Evolutionary conservation across 2,113 vertebrate genomes (phyloP), one percentile per base, ranked within the genome.

Genomic region (Tiliqua scincoides): DNA sequence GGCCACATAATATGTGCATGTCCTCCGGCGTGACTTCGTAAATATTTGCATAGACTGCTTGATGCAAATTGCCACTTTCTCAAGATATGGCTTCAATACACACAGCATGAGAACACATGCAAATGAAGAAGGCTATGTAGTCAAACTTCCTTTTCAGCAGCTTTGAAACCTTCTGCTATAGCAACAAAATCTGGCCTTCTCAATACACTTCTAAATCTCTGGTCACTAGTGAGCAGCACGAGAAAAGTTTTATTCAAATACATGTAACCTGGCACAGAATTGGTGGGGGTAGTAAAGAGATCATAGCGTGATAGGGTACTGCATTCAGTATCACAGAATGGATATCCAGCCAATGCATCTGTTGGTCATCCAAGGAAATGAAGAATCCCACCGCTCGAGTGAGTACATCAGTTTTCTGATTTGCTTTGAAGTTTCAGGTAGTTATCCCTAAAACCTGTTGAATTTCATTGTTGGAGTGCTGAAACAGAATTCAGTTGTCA

Each of bases 391-490:
- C 27, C 1, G 54, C 17, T 74, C 80, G 11, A 5, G 17, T 59
- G 7, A 68, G 27, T 84, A 30, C 20, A 63, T 15, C 20, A 23
- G n/a, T 37, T 27, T 20, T 8, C 11, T 37, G 35, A 12, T 57
- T 65, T 79, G 37, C 57, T 14, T 4, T 37, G n/a, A 80, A 35
- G 37, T 32, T 54, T 86, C 1, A 30, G 43, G 57, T 43, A 25
- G 75, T 70, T 79, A 85, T 83, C 43, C 15, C 72, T 30, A 1
- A n/a, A 63, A 40, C 30, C 1, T 92, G 52, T 2, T 79, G 61
- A 83, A 85, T 35, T 63, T 78, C 2, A 85, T 25, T 67, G 30
- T 82, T 80, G 90, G 83, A 86, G n/a, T 79, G 62, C 75, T 78
- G 48, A 61, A 84, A 14, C 6, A 85, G 65, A 89, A 68, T 35